Evolutionary conservation across 2,888 invertebrate species (phyloP), one percentile per base, ranked within the genome.

Genomic region (Drosophila algonquin): DNA sequence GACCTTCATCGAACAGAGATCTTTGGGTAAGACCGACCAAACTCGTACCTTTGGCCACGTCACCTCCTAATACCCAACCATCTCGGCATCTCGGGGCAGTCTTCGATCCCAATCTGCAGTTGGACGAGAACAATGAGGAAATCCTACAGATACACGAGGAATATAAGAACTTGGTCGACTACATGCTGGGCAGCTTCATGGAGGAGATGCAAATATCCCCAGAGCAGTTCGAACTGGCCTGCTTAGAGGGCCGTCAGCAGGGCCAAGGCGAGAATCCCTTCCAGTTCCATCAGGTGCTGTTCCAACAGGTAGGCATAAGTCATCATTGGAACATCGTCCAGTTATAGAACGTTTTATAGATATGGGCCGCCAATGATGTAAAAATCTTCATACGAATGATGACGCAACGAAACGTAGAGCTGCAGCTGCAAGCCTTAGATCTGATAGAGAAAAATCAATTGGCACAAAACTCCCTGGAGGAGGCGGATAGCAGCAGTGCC

Each of bases 301-400:
- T 94, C 82, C 94, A 94, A 87, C 94, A 92, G 90, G 92, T 91
- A 61, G 2, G 6, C 9, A 3, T 1, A 10, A 5, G 27, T 14
- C 5, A 14, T 24, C 14, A 2, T 27, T 48, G 51, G 6, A 48
- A 91, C 93, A 96, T 98, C 7, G 14, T 40, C n/a, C 14, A 1
- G 6, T 14, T 8, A 3, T 1, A 12, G 8, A 45, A 16, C 2
- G 7, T 24, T 18, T 48, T 53, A 7, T 53, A 91, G 93, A 96
- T 98, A 69, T 97, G 98, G 96, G 98, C 98, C 0, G 98, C 98
- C 0, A 98, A 98, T 90, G 97, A 98, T 92, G 96, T 95, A 84
- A 95, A 95, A 76, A 96, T 98, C 92, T 98, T 98, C 90, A 95
- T 96, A 64, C 94, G 96, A 73, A 96, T 98, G 95, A 98, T 98